phyloP scores from a whole-genome alignment of 2,113 vertebrate genomes.

The Hoplias malabaricus region DNA sequence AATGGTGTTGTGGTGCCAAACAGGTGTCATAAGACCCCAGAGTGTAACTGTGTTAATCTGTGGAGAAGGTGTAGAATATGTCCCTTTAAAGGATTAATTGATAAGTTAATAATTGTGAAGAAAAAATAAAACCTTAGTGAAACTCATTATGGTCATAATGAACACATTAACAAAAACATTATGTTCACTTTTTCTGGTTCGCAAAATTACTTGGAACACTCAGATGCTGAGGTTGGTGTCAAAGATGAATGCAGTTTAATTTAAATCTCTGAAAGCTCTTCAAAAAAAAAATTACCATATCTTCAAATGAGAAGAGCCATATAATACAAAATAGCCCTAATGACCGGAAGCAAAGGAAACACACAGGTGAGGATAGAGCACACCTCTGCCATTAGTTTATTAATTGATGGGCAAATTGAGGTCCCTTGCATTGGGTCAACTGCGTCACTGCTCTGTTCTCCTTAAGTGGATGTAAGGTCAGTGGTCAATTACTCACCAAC shows the following conservation, averaged over 20 bases:
- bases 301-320: constrained; percentile 42
- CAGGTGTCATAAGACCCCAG: too few species aligned
- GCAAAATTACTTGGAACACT: not conserved
- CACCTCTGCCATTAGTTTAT: constrained; percentile 33
- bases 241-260: not conserved
- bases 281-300: constrained; percentile 32
- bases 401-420: constrained; percentile 59
- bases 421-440: constrained; percentile 27
- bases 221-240: too few species aligned
- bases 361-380: constrained; percentile 45
- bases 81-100: too few species aligned
- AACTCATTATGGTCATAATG: too few species aligned
- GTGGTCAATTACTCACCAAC: constrained; percentile 84
- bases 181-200: not conserved
- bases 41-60: too few species aligned
- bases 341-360: constrained; percentile 41
- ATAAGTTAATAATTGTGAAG: too few species aligned
- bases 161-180: not conserved
- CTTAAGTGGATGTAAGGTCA: constrained; percentile 26
- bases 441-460: constrained; percentile 14
- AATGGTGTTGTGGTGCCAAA: too few species aligned
- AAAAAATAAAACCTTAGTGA: too few species aligned
- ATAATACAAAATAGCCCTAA: constrained; percentile 53
- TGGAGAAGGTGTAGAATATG: too few species aligned
- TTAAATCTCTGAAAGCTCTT: not conserved